A percentile compares a stretch with the other conserved stretches of the same genome.
Conservation (phyloP, 2,113 vertebrate species). For the Xiphias gladius region DNA sequence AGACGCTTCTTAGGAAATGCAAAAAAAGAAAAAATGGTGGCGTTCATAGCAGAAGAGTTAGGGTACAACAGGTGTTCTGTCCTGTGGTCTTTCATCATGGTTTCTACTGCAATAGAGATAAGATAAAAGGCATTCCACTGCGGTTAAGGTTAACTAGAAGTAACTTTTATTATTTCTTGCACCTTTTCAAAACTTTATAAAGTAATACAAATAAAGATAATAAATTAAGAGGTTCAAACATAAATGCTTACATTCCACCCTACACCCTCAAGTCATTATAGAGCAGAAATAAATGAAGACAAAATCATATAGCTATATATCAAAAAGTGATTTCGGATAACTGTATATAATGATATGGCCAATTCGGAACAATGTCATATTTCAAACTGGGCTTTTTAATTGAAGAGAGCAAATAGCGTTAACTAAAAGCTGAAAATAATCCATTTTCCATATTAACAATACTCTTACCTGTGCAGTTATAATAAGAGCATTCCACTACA, state of each 20-base stretch:
- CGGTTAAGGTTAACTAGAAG: conserved; percentile 44
- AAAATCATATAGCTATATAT: conserved; percentile 44
- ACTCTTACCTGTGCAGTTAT: conserved; percentile 42
- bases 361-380: conserved; percentile 4
- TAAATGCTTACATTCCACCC: conserved; percentile 66
- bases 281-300: conserved; percentile 37
- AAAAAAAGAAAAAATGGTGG: background rate
- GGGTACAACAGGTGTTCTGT: conserved; percentile 12
- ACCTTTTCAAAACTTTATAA: conserved; percentile 63
- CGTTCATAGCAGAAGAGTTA: conserved; percentile 1
- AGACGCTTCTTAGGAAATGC: rapidly evolving
- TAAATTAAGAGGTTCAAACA: conserved; percentile 80
- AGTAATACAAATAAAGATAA: conserved; percentile 76
- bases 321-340: conserved; percentile 46
- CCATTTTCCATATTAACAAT: conserved; percentile 35
- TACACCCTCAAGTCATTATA: conserved; percentile 44
- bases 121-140: background rate
- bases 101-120: background rate
- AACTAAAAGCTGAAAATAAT: conserved; percentile 31
- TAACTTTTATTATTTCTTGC: conserved; percentile 74
- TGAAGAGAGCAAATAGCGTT: conserved; percentile 32
- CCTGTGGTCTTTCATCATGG: background rate
- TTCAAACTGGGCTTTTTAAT: background rate
- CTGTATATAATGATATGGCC: conserved; percentile 47
- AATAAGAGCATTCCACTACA: conserved; percentile 56